phyloP scores from a whole-genome alignment of 2,888 invertebrate species.

The Nyleta sp. region DNA sequence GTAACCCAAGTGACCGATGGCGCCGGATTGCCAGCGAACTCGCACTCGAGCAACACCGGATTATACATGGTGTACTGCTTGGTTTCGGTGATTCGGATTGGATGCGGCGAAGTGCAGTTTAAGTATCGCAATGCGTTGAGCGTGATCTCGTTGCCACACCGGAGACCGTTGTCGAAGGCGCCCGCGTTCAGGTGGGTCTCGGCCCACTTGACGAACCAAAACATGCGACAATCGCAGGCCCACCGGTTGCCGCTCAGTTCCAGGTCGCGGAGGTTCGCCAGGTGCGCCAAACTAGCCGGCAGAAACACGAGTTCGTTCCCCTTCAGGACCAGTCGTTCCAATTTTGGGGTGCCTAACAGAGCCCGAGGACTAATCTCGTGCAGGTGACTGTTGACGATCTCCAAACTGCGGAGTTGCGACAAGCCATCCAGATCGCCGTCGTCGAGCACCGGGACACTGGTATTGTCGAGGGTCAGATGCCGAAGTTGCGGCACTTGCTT shows the following conservation, averaged over 20 bases:
- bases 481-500: constrained; percentile 83
- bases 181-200: constrained; percentile 83
- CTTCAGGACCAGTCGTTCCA: constrained; percentile 81
- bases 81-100: constrained; percentile 86
- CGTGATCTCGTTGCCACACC: constrained; percentile 85
- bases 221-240: constrained; percentile 94
- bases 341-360: constrained; percentile 74
- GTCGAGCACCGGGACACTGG: constrained; percentile 86
- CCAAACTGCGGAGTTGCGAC: constrained; percentile 85
- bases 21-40: constrained; percentile 89
- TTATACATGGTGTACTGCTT: constrained; percentile 85
- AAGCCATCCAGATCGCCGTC: constrained; percentile 88
- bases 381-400: constrained; percentile 84
- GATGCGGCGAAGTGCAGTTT: constrained; percentile 87
- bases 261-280: constrained; percentile 86
- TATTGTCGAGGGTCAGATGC: constrained; percentile 85
- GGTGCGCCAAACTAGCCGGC: constrained; percentile 87
- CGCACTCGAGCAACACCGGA: constrained; percentile 90
- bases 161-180: constrained; percentile 85
- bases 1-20: constrained; percentile 95
- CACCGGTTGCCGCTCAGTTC: constrained; percentile 90
- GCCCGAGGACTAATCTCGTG: constrained; percentile 74
- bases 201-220: constrained; percentile 89
- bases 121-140: constrained; percentile 87
- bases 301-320: constrained; percentile 88